Base-by-base conservation (phyloP, 2,113 vertebrate species). In the Nipponia nippon region DNA sequence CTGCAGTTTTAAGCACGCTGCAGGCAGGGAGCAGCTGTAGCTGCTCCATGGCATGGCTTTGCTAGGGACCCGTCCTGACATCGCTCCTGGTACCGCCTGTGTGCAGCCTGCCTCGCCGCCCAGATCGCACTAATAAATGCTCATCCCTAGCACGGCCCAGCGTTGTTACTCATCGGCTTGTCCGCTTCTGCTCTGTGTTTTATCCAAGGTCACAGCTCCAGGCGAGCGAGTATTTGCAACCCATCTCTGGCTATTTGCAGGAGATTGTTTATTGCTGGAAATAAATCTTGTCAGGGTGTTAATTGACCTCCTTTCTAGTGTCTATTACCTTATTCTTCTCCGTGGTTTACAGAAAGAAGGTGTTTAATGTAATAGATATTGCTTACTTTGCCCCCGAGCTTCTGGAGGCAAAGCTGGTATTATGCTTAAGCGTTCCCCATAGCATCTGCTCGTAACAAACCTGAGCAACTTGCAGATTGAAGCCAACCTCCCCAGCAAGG, bases 311-410 rank as follows among this genome's bases (percentile, higher is more conserved):
- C 30, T 87, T 84, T 61, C 46, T 40, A 29, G 52, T 42, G 27
- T 92, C 77, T 88, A 83, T 53, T 85, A 75, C 59, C 63, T 87
- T 83, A 42, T 26, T 88, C 34, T 95, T 90, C 53, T 56, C 65
- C 1, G 2, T 10, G 4, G 59, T 69, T 92, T 56, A 42, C 50
- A 85, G 61, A 78, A 92, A 72, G 29, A 22, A 87, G 26, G 36
- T 49, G 77, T 55, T 69, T 8, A 3, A 27, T 65, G 44, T 50
- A 56, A 62, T 14, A 44, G 77, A 34, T 63, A 50, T 3, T 36
- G 21, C 52, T 66, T 79, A 22, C 56, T 82, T 70, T 82, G 46
- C 32, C 69, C 42, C 42, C 1, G 1, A 5, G 5, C 49, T 90
- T 78, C 42, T 77, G 40, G 46, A 87, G 23, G 34, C 69, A 75